Evolutionary conservation across 1,140 invertebrate genomes (phyloP).

Genomic region (Tetragonula clypearis): DNA sequence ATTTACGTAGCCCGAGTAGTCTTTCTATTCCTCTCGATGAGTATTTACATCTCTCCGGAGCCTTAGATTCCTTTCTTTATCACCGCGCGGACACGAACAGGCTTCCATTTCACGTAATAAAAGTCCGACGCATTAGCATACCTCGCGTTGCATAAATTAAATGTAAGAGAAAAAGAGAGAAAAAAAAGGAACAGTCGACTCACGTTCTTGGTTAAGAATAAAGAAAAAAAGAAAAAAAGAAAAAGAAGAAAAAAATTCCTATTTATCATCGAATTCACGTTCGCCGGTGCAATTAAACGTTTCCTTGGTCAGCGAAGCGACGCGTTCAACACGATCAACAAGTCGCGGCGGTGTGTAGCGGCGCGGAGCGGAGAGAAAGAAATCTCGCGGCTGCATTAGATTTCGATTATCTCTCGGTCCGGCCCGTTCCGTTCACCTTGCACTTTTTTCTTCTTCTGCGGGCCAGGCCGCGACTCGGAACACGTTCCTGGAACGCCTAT

Average conservation of each 20-base stretch:
- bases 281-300: conserved; percentile 11
- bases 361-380: not conserved
- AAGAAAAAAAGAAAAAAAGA: not conserved
- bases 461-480: conserved; percentile 53
- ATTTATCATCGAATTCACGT: not conserved
- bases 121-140: not conserved
- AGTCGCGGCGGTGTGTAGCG: not conserved
- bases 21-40: too few relatives aligned
- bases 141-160: not conserved
- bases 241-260: not conserved
- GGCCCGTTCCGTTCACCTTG: conserved; percentile 48
- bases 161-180: not conserved
- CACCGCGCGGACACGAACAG: too few relatives aligned
- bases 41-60: too few relatives aligned
- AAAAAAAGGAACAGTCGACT: not conserved
- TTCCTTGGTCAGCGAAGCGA: not conserved
- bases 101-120: not conserved
- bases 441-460: conserved; percentile 34
- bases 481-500: conserved; percentile 73
- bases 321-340: not conserved
- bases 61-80: not conserved
- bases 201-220: not conserved
- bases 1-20: too few relatives aligned
- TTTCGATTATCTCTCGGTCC: conserved; percentile 59
- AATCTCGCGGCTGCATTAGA: conserved; percentile 42